Percentiles rank a stretch among this genome's conserved stretches.
These are phyloP conservation scores for Pogonomyrmex barbatus DNA, from an alignment of 1,140 invertebrate species.

Conservation along the genomic window DNA sequence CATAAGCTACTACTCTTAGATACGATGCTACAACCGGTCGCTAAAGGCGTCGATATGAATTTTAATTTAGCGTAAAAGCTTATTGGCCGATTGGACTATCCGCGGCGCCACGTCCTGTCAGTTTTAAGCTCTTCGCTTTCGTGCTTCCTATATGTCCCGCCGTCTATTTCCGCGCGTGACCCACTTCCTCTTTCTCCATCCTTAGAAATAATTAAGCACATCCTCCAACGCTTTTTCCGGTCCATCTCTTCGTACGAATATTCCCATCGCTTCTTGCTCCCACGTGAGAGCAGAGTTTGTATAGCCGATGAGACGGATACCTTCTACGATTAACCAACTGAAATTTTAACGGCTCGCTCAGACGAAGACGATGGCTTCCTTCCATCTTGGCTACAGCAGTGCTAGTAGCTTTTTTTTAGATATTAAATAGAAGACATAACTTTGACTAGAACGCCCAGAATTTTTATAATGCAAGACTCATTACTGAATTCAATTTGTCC, in stretches of 20 bases:
- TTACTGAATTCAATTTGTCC: background rate
- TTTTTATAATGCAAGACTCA: background rate
- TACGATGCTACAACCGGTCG: slow-evolving; percentile 7
- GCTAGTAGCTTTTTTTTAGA: slow-evolving; percentile 13
- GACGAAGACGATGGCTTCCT: background rate
- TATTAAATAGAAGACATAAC: background rate
- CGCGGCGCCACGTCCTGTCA: background rate
- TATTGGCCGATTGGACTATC: slow-evolving; percentile 51
- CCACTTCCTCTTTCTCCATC: background rate
- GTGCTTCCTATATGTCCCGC: background rate
- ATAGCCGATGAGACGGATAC: background rate
- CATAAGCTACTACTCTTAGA: slow-evolving; percentile 1
- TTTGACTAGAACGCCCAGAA: background rate
- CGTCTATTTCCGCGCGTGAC: slow-evolving; percentile 31
- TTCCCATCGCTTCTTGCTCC: slow-evolving; percentile 6
- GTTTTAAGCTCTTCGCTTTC: slow-evolving; percentile 27
- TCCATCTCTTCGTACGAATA: slow-evolving; percentile 38
- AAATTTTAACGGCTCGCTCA: slow-evolving; percentile 24
- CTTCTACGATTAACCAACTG: background rate
- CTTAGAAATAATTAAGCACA: slow-evolving; percentile 58
- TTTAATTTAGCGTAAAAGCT: slow-evolving; percentile 74
- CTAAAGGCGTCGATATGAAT: slow-evolving; percentile 63
- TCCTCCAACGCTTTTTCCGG: slow-evolving; percentile 36
- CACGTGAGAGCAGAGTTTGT: background rate
- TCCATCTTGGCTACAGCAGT: background rate